These are phyloP conservation scores for Cryptophagus acutangulus DNA, from an alignment of 2,888 invertebrate genomes.

Conservation along the genomic window DNA sequence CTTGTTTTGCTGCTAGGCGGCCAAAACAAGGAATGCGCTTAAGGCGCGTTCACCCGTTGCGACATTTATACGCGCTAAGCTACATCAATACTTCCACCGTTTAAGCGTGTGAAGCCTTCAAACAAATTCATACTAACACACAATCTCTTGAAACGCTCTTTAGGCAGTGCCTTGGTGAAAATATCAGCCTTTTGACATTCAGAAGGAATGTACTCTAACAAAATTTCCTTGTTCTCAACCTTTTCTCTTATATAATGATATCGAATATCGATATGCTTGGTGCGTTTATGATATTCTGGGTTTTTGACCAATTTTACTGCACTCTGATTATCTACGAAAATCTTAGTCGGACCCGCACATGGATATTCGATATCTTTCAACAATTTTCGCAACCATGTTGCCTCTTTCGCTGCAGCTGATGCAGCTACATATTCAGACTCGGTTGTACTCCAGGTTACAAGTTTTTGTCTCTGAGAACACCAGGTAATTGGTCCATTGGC, in stretches of 20 bases:
- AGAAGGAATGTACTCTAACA: conserved; percentile 1
- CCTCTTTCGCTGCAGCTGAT: conserved; percentile 5
- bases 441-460: conserved; percentile 1
- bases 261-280: conserved; percentile 9
- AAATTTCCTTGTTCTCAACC: conserved; percentile 1
- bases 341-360: not conserved
- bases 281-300: conserved; percentile 7
- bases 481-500: conserved; percentile 7
- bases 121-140: no score
- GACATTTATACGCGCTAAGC: no score
- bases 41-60: no score
- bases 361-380: conserved; percentile 3
- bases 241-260: conserved; percentile 8
- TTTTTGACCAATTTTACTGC: conserved; percentile 8
- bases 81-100: no score
- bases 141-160: conserved; percentile 2
- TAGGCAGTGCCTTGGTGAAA: conserved; percentile 6
- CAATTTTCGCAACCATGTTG: conserved; percentile 5
- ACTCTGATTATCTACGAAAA: conserved; percentile 6
- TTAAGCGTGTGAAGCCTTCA: no score
- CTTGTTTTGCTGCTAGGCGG: no score
- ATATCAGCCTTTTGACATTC: conserved; percentile 7
- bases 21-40: no score
- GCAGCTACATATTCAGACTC: conserved; percentile 8
- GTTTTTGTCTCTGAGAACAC: conserved; percentile 3